A percentile compares a stretch with the other conserved stretches of the same genome.
Conservation (phyloP, 2,888 invertebrate species). For the Scaptomyza tumidula region DNA sequence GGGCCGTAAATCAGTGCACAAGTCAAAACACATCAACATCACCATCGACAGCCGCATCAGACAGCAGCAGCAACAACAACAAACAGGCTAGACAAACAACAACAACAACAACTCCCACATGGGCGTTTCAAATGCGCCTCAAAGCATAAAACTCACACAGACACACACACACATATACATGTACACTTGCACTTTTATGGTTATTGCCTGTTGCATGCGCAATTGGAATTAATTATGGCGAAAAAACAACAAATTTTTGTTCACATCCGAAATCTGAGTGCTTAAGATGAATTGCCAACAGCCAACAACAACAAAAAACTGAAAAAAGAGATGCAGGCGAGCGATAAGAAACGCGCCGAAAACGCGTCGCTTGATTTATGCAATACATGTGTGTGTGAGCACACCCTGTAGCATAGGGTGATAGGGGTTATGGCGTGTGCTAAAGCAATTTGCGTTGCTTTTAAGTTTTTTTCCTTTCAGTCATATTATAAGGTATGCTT, state of each 20-base stretch:
- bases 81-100: conserved; percentile 28
- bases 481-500: conserved; percentile 18
- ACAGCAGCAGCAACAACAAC: conserved; percentile 31
- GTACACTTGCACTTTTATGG: conserved; percentile 1
- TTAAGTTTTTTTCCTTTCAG: not conserved
- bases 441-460: too few relatives aligned
- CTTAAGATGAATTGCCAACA: conserved; percentile 74
- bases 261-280: conserved; percentile 58
- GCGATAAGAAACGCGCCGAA: conserved; percentile 71
- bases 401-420: conserved; percentile 24
- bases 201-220: conserved; percentile 68
- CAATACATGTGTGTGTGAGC: conserved; percentile 37
- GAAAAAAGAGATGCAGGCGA: conserved; percentile 61
- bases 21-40: conserved; percentile 75
- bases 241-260: conserved; percentile 35
- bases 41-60: conserved; percentile 45
- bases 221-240: conserved; percentile 82
- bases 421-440: too few relatives aligned
- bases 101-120: conserved; percentile 46
- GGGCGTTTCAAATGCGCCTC: conserved; percentile 58
- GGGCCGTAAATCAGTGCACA: conserved; percentile 74
- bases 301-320: not conserved
- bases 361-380: conserved; percentile 72
- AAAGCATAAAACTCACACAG: conserved; percentile 40
- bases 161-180: not conserved